Evolutionary conservation across 1,140 invertebrate genomes (phyloP).

Genomic region (Bombus pyrosoma): DNA sequence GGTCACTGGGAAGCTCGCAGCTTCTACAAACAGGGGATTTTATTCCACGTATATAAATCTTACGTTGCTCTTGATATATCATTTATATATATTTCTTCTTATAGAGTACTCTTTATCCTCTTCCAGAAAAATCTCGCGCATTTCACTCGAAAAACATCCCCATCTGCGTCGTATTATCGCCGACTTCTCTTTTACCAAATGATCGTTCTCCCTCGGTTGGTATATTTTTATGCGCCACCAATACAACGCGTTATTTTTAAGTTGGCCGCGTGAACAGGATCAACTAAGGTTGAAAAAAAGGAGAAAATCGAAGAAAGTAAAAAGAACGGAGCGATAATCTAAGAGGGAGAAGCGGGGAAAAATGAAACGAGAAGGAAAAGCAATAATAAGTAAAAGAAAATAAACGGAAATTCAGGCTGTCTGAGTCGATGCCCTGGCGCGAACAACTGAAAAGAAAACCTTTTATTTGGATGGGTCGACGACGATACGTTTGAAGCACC

Average conservation of each 20-base stretch:
- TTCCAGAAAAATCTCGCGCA: too few relatives aligned
- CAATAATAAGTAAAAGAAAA: background rate
- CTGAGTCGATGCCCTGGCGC: background rate
- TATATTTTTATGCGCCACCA: background rate
- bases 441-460: conserved; percentile 2
- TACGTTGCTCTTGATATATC: background rate
- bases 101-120: too few relatives aligned
- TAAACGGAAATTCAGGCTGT: background rate
- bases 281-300: too few relatives aligned
- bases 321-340: too few relatives aligned
- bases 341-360: background rate
- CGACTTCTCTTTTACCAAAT: background rate
- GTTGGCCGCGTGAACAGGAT: background rate
- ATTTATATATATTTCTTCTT: background rate
- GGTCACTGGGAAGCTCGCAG: background rate
- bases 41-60: background rate
- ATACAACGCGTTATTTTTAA: background rate
- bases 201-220: background rate
- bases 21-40: background rate
- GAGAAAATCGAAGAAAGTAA: too few relatives aligned
- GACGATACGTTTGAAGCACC: conserved; percentile 38
- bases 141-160: background rate
- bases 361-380: background rate
- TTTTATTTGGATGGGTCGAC: conserved; percentile 32
- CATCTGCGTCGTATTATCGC: background rate